Evolutionary conservation across 2,888 invertebrate species (phyloP), one percentile per base, ranked within the genome.

Genomic region (Tetanocera ferruginea): DNA sequence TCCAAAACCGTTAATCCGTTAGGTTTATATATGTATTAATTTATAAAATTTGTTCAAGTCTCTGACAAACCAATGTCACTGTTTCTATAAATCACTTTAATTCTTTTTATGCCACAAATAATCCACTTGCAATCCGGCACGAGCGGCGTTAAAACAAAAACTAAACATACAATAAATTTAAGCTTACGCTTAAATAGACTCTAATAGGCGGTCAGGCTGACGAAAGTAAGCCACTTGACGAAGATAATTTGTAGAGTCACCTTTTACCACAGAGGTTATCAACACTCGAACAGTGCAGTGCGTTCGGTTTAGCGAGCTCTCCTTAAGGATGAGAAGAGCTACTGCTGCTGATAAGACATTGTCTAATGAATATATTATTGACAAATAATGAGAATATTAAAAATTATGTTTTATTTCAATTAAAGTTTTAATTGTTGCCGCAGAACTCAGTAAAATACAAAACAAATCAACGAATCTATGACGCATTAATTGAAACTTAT

Each of bases 131-230:
- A 69, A 71, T 79, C 80, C 80, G 78, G 62, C 69, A 73, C 79
- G 80, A 80, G 77, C 78, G 76, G 80, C 82, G 76, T 74, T 76
- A 77, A 77, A 67, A 55, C 69, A 57, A 57, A 76, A 80, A 83
- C 82, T 83, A 76, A 82, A 80, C 76, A 64, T 49, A 49, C 34
- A 43, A 55, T 23, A 49, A 52, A 64, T 71, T 62, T 55, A 51
- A 69, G 69, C 81, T 76, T 76, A 80, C 74, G 83, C 80, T 87
- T 87, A 85, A 86, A 88, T 87, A 87, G 85, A 85, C 83, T 86
- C 76, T 37, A 55, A 73, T 62, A 23, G 19, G 8, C 43, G 49
- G 25, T 52, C 28, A 23, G 19, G 8, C 43, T 69, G 25, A 52
- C 28, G 51, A n/a, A 70, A 70, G 14, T 49, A 17, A 25, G 51